Evolutionary conservation across 37 sponge, comb jelly and placozoan genomes (phyloP).

Genomic region (Chondrilla cf. caribensis): DNA sequence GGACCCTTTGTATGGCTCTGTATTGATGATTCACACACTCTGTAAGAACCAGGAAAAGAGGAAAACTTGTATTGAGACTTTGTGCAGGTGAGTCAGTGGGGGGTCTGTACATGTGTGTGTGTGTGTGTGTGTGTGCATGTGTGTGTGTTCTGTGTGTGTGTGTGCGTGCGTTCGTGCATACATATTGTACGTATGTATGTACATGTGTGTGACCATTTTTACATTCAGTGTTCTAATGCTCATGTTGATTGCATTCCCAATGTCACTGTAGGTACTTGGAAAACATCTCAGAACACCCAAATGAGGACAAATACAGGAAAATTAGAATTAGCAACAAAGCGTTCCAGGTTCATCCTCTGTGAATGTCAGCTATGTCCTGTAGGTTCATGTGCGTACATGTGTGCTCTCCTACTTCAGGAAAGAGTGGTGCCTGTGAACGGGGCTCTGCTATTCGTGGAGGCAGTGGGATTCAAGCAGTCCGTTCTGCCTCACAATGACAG

Average conservation of each 20-base stretch:
- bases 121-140: not conserved
- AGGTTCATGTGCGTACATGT: not conserved
- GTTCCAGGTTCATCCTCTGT: constrained; percentile 32
- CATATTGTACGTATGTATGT: constrained; percentile 4
- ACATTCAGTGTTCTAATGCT: not conserved
- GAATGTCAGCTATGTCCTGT: too few relatives aligned
- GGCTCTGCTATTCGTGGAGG: constrained; percentile 58
- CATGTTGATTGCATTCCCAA: too few relatives aligned
- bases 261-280: constrained; percentile 76
- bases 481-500: constrained; percentile 47
- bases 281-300: constrained; percentile 50
- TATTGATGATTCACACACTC: constrained; percentile 71
- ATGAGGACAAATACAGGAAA: constrained; percentile 69
- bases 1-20: constrained; percentile 63
- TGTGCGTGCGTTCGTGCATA: constrained; percentile 27
- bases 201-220: not conserved
- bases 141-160: not conserved
- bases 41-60: constrained; percentile 54
- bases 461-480: constrained; percentile 58
- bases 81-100: constrained; percentile 36
- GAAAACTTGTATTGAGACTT: constrained; percentile 59
- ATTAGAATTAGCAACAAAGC: constrained; percentile 63
- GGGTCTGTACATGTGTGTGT: not conserved
- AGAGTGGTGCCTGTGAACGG: constrained; percentile 44
- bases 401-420: constrained; percentile 27